Evolutionary conservation across 1,140 invertebrate genomes (phyloP).

Genomic region (Hyles vespertilio): DNA sequence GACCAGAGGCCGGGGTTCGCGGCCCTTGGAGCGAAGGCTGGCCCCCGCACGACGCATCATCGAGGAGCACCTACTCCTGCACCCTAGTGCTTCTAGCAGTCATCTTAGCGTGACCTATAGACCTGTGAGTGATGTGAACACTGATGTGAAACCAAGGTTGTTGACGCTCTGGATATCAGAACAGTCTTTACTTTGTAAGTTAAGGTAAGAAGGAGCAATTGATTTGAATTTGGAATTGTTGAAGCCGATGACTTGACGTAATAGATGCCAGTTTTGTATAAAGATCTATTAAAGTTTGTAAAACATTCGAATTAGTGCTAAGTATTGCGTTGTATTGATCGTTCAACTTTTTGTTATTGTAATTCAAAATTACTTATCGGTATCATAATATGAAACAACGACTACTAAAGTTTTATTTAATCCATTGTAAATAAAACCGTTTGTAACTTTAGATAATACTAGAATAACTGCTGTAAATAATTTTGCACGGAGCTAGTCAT

Average conservation of each 20-base stretch:
- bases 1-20: conserved; percentile 49
- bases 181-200: conserved; percentile 2
- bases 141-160: not conserved
- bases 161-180: conserved; percentile 4
- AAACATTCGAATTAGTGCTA: no score
- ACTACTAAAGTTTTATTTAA: conserved; percentile 12
- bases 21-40: conserved; percentile 53
- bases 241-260: no score
- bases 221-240: no score
- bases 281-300: no score
- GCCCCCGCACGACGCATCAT: conserved; percentile 38
- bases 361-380: no score
- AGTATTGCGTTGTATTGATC: no score
- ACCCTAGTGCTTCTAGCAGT: conserved; percentile 14
- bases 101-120: conserved; percentile 25
- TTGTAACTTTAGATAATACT: conserved; percentile 3
- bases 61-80: not conserved
- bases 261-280: no score
- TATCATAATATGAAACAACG: conserved; percentile 7
- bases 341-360: no score
- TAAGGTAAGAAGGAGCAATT: no score
- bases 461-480: conserved; percentile 49
- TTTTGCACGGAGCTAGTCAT: conserved; percentile 49
- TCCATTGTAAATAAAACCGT: conserved; percentile 9
- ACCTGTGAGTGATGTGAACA: conserved; percentile 8